Percentiles rank a stretch among this genome's conserved stretches.
phyloP scores from a whole-genome alignment of 1,140 invertebrate genomes.

The Carcinoscorpius rotundicauda region DNA sequence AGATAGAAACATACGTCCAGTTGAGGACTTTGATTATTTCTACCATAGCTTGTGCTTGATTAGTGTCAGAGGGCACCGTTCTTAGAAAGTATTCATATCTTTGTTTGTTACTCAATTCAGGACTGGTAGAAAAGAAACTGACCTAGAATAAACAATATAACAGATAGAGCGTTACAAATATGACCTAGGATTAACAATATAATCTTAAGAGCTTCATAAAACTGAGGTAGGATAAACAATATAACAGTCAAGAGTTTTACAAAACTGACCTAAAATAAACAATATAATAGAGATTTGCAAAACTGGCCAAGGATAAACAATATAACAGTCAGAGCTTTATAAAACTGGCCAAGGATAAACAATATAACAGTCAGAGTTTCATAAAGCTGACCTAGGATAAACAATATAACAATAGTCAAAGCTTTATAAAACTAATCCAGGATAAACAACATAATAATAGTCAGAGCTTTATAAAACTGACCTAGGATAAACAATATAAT shows the following conservation, averaged over 20 bases:
- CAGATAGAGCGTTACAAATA: no score
- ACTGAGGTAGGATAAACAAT: no score
- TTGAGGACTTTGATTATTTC: conserved; percentile 73
- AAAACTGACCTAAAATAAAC: conserved; percentile 67
- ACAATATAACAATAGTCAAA: no score
- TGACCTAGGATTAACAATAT: conserved; percentile 52
- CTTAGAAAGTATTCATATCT: conserved; percentile 89
- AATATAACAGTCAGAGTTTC: no score
- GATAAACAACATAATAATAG: no score
- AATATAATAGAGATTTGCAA: conserved; percentile 27
- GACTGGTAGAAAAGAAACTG: conserved; percentile 90
- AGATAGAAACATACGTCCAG: conserved; percentile 90
- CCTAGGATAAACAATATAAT: conserved; percentile 51
- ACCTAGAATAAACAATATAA: conserved; percentile 49
- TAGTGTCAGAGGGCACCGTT: conserved; percentile 87
- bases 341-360: conserved; percentile 14
- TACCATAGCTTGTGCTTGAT: conserved; percentile 91
- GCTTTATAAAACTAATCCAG: no score
- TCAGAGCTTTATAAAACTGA: conserved; percentile 62
- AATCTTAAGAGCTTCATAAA: no score
- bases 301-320: conserved; percentile 62
- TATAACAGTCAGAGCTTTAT: no score
- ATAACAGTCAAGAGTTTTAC: no score
- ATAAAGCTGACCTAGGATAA: no score
- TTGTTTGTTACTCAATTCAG: conserved; percentile 87